Evolutionary conservation across 2,888 invertebrate species (phyloP), one percentile per base, ranked within the genome.

Genomic region (Lochmaea crataegi): DNA sequence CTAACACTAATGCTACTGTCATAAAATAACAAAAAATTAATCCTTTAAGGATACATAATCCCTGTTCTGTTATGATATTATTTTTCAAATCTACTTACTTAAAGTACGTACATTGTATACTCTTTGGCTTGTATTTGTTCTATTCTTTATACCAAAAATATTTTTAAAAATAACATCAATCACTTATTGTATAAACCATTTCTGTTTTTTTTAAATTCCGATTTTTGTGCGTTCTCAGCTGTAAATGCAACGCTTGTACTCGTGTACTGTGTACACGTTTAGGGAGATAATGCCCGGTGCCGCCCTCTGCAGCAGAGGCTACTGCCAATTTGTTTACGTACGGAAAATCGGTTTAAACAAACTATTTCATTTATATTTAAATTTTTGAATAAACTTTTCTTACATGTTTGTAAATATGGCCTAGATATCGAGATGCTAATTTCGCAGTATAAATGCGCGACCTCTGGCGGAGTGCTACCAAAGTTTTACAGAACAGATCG

Each of bases 21-120:
- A 65, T 42, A 70, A 68, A 65, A 64, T 63, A 70, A 57, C 12
- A 56, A 65, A 38, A 22, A 56, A 68, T 61, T 56, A 63, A 63
- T 58, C 64, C 45, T 65, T 64, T 69, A 63, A 63, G 63, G 16
- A 56, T 57, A 45, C 22, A 9, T 56, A 64, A 70, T 70, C 64
- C 11, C 32, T 53, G 51, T 64, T 64, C 18, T 61, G 12, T 68
- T 48, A 68, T n/a, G 18, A 51, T 61, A 45, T 61, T 70, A 11
- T 32, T n/a, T 48, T 51, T 38, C n/a, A 64, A 26, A 70, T 65
- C 9, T 65, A 70, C 70, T 70, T 70, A 70, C 70, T 57, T 63
- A 22, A 12, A 7, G 57, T 64, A 65, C 57, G 45, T 64, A 38
- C 32, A 38, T 38, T 7, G 6, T 45, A 12, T 14, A 26, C 5